A percentile compares a stretch with the other conserved stretches of the same genome.
Conservation (phyloP, 2,797 vertebrate genomes). For the Fistularia tabacaria region DNA sequence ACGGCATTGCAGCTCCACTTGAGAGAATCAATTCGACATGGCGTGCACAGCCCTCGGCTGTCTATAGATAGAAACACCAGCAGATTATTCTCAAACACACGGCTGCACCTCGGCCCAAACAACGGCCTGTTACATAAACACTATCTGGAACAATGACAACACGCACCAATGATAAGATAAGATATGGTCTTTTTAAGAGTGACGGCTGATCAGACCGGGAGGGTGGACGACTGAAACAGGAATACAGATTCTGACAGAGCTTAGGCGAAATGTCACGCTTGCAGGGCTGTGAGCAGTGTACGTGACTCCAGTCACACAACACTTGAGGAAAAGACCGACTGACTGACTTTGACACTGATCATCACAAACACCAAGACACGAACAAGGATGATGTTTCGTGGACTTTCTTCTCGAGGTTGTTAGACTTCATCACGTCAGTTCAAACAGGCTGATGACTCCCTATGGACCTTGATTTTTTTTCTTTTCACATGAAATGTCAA, state of each 20-base stretch:
- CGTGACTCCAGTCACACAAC: conserved; percentile 18
- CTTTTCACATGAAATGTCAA: too few relatives aligned
- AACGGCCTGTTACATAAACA: conserved; percentile 34
- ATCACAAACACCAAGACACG: too few relatives aligned
- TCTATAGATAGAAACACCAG: conserved; percentile 38
- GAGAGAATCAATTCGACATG: conserved; percentile 24
- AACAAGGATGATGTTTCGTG: too few relatives aligned
- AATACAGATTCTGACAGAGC: conserved; percentile 1
- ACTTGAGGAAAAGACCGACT: too few relatives aligned
- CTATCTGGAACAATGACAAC: conserved; percentile 18
- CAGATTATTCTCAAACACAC: conserved; percentile 14
- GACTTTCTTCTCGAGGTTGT: too few relatives aligned
- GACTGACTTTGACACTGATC: too few relatives aligned
- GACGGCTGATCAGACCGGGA: conserved; percentile 2
- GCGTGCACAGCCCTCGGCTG: not conserved
- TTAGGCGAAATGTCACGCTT: conserved; percentile 1
- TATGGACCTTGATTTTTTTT: too few relatives aligned
- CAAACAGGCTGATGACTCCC: too few relatives aligned
- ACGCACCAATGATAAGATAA: conserved; percentile 5
- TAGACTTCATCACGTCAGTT: too few relatives aligned
- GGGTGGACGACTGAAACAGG: conserved; percentile 7
- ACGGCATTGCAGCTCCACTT: conserved; percentile 17
- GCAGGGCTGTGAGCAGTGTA: not conserved
- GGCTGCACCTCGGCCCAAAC: not conserved
- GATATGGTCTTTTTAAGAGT: conserved; percentile 8